phyloP scores from a whole-genome alignment of 2,888 invertebrate species.

The Sesia apiformis region DNA sequence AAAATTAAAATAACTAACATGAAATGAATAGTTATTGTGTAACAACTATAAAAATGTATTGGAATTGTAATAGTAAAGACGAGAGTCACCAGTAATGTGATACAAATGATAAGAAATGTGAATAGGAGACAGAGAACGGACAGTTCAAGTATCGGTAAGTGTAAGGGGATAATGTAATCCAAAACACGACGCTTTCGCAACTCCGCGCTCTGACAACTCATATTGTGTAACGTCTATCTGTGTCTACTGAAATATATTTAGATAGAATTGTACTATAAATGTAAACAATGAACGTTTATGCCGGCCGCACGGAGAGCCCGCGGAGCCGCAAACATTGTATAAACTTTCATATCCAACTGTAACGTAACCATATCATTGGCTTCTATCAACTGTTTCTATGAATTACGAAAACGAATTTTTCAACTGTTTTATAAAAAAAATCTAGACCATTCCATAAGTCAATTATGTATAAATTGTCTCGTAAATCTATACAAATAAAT shows the following conservation, averaged over 20 bases:
- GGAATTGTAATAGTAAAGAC: too few species aligned
- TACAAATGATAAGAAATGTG: too few species aligned
- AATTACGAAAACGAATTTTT: not conserved
- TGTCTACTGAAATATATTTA: not conserved
- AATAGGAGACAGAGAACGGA: too few species aligned
- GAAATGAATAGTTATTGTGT: too few species aligned
- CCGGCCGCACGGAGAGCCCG: not conserved
- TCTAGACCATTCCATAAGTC: slow-evolving; percentile 51
- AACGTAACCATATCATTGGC: not conserved
- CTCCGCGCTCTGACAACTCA: too few species aligned
- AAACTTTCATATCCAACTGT: not conserved
- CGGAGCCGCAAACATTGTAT: not conserved
- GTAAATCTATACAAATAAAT: slow-evolving; percentile 26
- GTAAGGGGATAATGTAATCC: too few species aligned
- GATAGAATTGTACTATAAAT: not conserved
- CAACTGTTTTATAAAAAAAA: not conserved
- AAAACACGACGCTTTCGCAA: too few species aligned
- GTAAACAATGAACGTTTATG: not conserved
- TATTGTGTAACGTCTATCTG: too few species aligned
- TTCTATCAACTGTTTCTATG: not conserved
- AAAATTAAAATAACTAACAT: too few species aligned
- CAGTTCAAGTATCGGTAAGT: too few species aligned
- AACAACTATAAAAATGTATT: too few species aligned
- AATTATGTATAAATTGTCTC: slow-evolving; percentile 39
- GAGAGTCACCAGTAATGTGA: too few species aligned